Percentiles rank a stretch among this genome's conserved stretches.
These are phyloP conservation scores for Hestina assimilis DNA, from an alignment of 1,140 invertebrate genomes.

Conservation along the genomic window DNA sequence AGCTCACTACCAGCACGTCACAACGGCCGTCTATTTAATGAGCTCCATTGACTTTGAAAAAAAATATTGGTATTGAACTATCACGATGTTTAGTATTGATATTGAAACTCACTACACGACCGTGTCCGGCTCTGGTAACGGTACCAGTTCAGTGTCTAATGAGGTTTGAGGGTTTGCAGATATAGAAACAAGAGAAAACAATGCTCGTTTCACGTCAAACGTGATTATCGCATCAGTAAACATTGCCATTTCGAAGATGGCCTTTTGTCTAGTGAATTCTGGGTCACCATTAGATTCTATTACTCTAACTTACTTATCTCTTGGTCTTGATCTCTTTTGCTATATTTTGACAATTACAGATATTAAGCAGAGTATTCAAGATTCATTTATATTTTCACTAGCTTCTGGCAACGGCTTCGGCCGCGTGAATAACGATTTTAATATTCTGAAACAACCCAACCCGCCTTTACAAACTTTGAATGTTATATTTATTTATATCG, in stretches of 20 bases:
- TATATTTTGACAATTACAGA: neutral
- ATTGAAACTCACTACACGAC: slow-evolving; percentile 50
- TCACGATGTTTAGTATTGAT: slow-evolving; percentile 55
- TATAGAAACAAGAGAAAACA: slow-evolving; percentile 6
- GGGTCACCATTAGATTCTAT: neutral
- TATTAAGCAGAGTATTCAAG: neutral
- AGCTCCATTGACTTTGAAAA: slow-evolving; percentile 34
- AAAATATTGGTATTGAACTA: slow-evolving; percentile 43
- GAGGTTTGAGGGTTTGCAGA: slow-evolving; percentile 12
- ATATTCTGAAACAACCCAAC: no score
- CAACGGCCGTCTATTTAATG: no score
- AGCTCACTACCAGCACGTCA: no score
- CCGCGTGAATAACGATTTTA: no score
- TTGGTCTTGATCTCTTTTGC: neutral
- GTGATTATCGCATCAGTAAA: slow-evolving; percentile 17
- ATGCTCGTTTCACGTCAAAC: slow-evolving; percentile 16
- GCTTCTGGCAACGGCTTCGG: no score
- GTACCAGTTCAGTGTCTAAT: slow-evolving; percentile 36
- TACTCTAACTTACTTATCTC: neutral
- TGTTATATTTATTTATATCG: neutral
- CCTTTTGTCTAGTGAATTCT: neutral
- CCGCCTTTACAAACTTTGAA: no score
- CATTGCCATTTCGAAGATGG: neutral
- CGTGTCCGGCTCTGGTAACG: slow-evolving; percentile 47
- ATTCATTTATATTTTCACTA: no score